Evolutionary conservation across 2,888 invertebrate genomes (phyloP), one percentile per base, ranked within the genome.

Genomic region (Diachrysia chrysitis): DNA sequence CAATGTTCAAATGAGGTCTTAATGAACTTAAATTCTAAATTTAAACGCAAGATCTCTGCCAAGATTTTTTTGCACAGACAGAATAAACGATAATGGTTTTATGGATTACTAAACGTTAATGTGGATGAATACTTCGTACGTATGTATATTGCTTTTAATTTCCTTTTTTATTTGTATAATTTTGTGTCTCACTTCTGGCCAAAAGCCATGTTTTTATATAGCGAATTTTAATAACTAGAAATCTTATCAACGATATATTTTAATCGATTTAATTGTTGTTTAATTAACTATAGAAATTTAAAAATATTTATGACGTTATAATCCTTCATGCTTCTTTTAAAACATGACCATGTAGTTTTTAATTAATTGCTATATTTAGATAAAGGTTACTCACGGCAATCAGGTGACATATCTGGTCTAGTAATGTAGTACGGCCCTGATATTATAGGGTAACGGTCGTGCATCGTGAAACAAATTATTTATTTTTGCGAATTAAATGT

Each of bases 351-450:
- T 51, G 10, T n/a, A n/a, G n/a, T 21, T 51, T 46, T 61, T 58
- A 29, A 35, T 7, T 48, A 48, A 51, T 35, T 25, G 21, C 14
- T 65, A 6, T 23, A 9, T 46, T 42, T 48, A 58, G 16, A 12
- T 16, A 58, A 23, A 46, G 35, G n/a, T 63, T 57, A 90, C 92
- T 92, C 78, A 93, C 93, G 81, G 64, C 76, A 88, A 71, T 81
- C 76, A 7, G 90, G 89, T 9, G 87, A 81, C 83, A 87, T 85
- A 35, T 85, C 83, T 5, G 89, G 88, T 55, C 71, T 79, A 53
- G 85, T 81, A 54, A 87, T 71, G 72, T 87, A 91, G 69, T 86
- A 85, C 0, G 90, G 88, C 32, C 89, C 91, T 23, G 83, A 76
- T 48, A 90, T 80, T 29, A 69, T 46, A n/a, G 87, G 83, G 65